These are phyloP conservation scores for Calliopsis andreniformis DNA, from an alignment of 1,140 invertebrate species.

Conservation along the genomic window DNA sequence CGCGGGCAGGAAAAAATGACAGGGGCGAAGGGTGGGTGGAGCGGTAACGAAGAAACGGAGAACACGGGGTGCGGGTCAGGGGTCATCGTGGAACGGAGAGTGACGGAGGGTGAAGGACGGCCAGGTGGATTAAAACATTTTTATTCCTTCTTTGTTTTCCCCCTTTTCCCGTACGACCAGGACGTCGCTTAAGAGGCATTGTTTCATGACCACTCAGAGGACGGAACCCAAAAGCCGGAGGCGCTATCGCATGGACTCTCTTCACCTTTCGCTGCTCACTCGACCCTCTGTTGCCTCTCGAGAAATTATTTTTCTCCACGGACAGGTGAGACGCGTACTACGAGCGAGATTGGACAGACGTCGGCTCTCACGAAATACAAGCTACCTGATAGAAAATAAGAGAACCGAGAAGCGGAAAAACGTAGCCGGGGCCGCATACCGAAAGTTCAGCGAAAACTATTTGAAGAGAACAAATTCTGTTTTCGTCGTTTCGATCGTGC, in stretches of 20 bases:
- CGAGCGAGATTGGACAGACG: slow-evolving; percentile 61
- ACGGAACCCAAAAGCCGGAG: slow-evolving; percentile 25
- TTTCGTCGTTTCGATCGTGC: background rate
- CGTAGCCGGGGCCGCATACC: background rate
- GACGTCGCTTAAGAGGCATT: slow-evolving; percentile 63
- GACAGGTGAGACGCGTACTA: slow-evolving; percentile 58
- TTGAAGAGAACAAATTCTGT: slow-evolving; percentile 3
- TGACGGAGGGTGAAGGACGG: slow-evolving; percentile 1
- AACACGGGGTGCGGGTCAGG: background rate
- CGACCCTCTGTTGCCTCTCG: slow-evolving; percentile 11
- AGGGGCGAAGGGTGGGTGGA: too few relatives aligned
- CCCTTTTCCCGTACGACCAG: slow-evolving; percentile 9
- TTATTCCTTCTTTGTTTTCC: slow-evolving; percentile 49
- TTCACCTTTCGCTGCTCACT: slow-evolving; percentile 18
- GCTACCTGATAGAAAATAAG: slow-evolving; percentile 41
- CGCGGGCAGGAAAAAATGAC: slow-evolving; percentile 19
- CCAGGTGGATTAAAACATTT: slow-evolving; percentile 67
- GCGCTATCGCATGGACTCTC: slow-evolving; percentile 25
- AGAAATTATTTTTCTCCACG: slow-evolving; percentile 58
- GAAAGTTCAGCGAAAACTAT: background rate
- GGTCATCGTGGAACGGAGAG: slow-evolving; percentile 14
- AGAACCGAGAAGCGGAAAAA: background rate
- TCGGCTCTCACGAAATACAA: slow-evolving; percentile 50
- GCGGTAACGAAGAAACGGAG: slow-evolving; percentile 6
- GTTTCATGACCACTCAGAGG: slow-evolving; percentile 54